Percentiles rank a stretch among this genome's conserved stretches.
Conservation (phyloP, 2,113 vertebrate genomes). For the Menidia beryllina region DNA sequence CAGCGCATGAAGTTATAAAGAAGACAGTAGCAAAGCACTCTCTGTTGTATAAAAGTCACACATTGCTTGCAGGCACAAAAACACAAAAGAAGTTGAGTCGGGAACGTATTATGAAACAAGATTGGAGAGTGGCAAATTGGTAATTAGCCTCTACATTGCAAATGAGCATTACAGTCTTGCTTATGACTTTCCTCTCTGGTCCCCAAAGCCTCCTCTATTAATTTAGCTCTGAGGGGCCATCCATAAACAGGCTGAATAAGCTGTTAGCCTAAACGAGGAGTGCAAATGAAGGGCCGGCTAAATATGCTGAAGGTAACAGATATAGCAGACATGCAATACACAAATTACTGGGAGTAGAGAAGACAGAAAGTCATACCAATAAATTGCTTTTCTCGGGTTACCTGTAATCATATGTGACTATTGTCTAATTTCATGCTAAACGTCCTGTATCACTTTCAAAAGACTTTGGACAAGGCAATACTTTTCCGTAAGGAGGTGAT, state of each 20-base stretch:
- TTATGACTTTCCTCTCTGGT: constrained; percentile 76
- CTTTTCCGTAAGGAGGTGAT: not conserved
- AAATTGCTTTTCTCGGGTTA: constrained; percentile 26
- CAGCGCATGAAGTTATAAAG: constrained; percentile 65
- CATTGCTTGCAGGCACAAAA: constrained; percentile 74
- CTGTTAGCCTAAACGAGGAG: constrained; percentile 77
- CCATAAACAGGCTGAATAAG: constrained; percentile 81
- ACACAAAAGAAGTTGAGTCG: constrained; percentile 77
- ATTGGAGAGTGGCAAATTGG: constrained; percentile 80
- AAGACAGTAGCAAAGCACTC: constrained; percentile 71
- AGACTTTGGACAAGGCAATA: not conserved
- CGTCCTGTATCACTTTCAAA: not conserved
- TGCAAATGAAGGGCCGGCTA: constrained; percentile 76
- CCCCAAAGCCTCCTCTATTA: constrained; percentile 81
- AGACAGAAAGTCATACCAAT: constrained; percentile 17
- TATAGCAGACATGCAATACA: constrained; percentile 48
- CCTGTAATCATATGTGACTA: not conserved
- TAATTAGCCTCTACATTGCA: constrained; percentile 79
- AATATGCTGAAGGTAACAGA: constrained; percentile 74
- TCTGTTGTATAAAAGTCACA: constrained; percentile 79
- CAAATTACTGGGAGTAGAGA: constrained; percentile 44
- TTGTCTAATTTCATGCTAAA: constrained; percentile 1
- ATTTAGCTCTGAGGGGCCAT: constrained; percentile 81
- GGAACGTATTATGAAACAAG: constrained; percentile 77
- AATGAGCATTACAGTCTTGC: constrained; percentile 79